Percentiles rank a stretch among this genome's conserved stretches.
Conservation (phyloP, 2,797 vertebrate species). For the Lophius americanus region DNA sequence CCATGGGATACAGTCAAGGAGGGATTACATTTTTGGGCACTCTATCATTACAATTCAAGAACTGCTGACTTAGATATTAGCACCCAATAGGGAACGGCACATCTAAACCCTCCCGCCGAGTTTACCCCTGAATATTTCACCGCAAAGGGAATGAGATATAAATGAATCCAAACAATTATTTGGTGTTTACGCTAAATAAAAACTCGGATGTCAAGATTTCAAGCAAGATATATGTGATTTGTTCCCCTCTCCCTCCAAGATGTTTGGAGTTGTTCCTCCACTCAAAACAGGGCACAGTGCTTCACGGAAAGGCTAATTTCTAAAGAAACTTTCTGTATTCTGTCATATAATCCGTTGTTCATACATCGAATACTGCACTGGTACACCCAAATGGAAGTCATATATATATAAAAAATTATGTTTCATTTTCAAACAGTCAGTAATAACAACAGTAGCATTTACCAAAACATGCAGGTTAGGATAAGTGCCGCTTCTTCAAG, state of each 20-base stretch:
- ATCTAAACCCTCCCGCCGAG: conserved; percentile 59
- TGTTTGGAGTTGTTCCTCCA: conserved; percentile 50
- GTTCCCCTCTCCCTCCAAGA: conserved; percentile 28
- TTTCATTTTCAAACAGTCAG: conserved; percentile 21
- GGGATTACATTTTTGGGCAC: conserved; percentile 79
- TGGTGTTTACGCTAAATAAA: conserved; percentile 54
- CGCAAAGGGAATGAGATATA: conserved; percentile 43
- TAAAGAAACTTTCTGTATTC: conserved; percentile 31
- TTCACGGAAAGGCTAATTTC: conserved; percentile 40
- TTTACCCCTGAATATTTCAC: conserved; percentile 62
- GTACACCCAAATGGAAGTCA: conserved; percentile 28
- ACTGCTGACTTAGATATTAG: conserved; percentile 80
- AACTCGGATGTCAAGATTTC: conserved; percentile 49
- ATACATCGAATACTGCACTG: conserved; percentile 3
- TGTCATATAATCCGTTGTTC: conserved; percentile 18
- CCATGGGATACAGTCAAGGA: conserved; percentile 78
- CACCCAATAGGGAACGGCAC: conserved; percentile 71
- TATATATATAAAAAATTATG: conserved; percentile 19
- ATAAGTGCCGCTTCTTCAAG: conserved; percentile 21
- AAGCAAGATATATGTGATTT: conserved; percentile 45
- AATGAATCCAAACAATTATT: conserved; percentile 71
- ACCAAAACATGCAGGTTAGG: conserved; percentile 21
- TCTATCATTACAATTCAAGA: conserved; percentile 79
- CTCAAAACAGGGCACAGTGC: background rate
- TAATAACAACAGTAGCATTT: conserved; percentile 31